Evolutionary conservation across 2,888 invertebrate genomes (phyloP).

Genomic region (Drosophila picticornis): DNA sequence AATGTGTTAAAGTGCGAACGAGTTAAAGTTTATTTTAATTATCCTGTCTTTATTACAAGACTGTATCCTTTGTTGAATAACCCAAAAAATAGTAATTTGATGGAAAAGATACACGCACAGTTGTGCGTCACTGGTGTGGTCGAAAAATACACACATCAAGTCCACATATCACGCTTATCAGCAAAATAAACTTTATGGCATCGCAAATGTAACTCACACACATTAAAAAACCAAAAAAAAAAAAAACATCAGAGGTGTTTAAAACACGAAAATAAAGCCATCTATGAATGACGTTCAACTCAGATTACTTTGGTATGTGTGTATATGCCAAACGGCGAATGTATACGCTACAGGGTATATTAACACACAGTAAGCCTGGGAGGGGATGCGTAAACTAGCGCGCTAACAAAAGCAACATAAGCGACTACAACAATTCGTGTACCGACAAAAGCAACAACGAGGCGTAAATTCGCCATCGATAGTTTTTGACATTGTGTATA

Average conservation of each 20-base stretch:
- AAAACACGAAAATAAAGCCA: conserved; percentile 3
- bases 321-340: background rate
- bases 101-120: background rate
- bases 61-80: background rate
- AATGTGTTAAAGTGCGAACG: background rate
- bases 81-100: background rate
- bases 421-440: conserved; percentile 4
- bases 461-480: conserved; percentile 73
- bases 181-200: background rate
- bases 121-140: background rate
- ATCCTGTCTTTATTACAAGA: background rate
- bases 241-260: background rate
- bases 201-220: background rate
- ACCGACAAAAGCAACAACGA: conserved; percentile 30
- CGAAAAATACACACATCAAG: background rate
- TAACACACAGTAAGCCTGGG: conserved; percentile 47
- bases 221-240: background rate
- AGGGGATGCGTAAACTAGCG: conserved; percentile 60
- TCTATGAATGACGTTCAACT: background rate
- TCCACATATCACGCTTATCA: background rate
- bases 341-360: conserved; percentile 27
- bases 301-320: conserved; percentile 6
- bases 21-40: background rate
- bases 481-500: conserved; percentile 75
- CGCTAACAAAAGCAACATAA: conserved; percentile 36